A percentile compares a stretch with the other conserved stretches of the same genome.
Evolutionary conservation across 2,888 invertebrate genomes (phyloP).

Genomic region (Hecatera dysodea): DNA sequence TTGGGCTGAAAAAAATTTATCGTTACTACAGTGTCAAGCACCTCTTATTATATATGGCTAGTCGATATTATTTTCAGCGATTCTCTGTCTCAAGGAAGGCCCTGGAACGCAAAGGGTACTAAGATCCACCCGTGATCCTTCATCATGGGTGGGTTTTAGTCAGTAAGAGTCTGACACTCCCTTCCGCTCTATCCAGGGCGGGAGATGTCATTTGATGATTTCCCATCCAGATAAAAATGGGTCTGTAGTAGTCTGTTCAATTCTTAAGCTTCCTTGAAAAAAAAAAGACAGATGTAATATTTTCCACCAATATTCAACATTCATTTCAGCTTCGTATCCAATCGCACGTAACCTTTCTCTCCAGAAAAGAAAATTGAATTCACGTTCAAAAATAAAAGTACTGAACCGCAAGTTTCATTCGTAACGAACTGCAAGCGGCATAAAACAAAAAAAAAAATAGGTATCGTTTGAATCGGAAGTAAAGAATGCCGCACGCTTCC

Average conservation of each 20-base stretch:
- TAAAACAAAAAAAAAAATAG: constrained; percentile 27
- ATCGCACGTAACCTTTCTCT: constrained; percentile 13
- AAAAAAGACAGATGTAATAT: not conserved
- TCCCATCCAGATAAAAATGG: no score
- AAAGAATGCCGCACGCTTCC: constrained; percentile 46
- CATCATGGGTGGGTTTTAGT: no score
- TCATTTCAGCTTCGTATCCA: not conserved
- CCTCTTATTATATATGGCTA: not conserved
- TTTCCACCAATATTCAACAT: constrained; percentile 1
- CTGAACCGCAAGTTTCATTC: constrained; percentile 17
- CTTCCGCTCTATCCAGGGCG: no score
- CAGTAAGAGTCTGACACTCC: no score
- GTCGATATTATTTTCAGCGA: not conserved
- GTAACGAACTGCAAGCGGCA: constrained; percentile 8
- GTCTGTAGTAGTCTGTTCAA: no score
- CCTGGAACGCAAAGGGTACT: no score
- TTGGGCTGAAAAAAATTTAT: not conserved
- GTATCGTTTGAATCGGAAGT: constrained; percentile 42
- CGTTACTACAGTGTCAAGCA: not conserved
- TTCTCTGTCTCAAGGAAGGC: no score
- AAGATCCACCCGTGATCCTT: no score
- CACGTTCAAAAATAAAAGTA: constrained; percentile 31
- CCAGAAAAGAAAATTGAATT: constrained; percentile 19
- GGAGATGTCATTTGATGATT: no score
- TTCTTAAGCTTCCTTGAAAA: not conserved